Evolutionary conservation across 2,888 invertebrate genomes (phyloP).

Genomic region (Trissolcus japonicus): DNA sequence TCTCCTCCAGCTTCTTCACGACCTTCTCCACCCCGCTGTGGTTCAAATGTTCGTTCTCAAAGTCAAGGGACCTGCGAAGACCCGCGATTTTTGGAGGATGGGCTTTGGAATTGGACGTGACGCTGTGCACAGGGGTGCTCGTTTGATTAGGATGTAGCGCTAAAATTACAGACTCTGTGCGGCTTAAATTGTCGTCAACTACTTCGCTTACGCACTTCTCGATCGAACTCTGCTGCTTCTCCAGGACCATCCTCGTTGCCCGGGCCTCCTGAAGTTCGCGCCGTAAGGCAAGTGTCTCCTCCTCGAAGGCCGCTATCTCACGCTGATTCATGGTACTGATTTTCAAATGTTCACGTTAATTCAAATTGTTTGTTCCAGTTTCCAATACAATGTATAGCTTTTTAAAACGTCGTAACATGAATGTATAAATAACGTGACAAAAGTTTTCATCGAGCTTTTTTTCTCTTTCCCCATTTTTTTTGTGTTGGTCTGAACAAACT

Average conservation of each 20-base stretch:
- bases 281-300: conserved; percentile 72
- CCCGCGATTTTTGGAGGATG: conserved; percentile 47
- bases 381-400: not conserved
- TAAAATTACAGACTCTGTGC: conserved; percentile 67
- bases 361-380: not conserved
- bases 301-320: conserved; percentile 74
- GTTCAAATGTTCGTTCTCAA: conserved; percentile 9
- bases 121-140: conserved; percentile 74
- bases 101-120: conserved; percentile 58
- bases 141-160: conserved; percentile 67
- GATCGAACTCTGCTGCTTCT: conserved; percentile 63
- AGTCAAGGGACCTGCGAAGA: conserved; percentile 43
- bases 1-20: conserved; percentile 2
- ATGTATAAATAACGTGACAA: not conserved
- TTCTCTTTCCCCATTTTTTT: too few relatives aligned
- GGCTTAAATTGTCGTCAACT: conserved; percentile 57
- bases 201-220: conserved; percentile 74
- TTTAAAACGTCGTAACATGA: not conserved
- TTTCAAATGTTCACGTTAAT: not conserved
- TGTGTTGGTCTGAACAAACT: too few relatives aligned
- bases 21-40: not conserved
- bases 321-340: conserved; percentile 66
- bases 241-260: conserved; percentile 68
- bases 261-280: conserved; percentile 74
- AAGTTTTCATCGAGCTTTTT: too few relatives aligned